Evolutionary conservation across 2,888 invertebrate species (phyloP).

Genomic region (Azorinus chamasolen): DNA sequence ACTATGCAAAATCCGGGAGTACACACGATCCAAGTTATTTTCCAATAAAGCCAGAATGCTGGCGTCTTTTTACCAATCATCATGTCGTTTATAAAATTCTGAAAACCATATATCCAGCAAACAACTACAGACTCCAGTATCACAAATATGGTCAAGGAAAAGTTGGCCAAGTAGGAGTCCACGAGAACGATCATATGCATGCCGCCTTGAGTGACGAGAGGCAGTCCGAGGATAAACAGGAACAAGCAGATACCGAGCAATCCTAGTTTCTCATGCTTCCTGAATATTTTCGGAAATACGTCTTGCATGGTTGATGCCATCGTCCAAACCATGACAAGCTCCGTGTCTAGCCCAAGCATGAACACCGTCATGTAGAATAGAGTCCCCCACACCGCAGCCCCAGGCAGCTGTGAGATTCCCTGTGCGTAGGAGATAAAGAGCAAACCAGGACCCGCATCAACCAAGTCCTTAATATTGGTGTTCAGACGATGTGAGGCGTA

Average conservation of each 20-base stretch:
- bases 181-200: constrained; percentile 72
- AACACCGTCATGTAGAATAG: constrained; percentile 36
- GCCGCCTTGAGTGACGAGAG: constrained; percentile 68
- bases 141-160: constrained; percentile 89
- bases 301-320: constrained; percentile 9
- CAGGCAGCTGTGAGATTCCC: constrained; percentile 24
- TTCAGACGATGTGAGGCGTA: constrained; percentile 25
- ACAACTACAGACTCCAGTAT: constrained; percentile 90
- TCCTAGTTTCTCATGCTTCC: constrained; percentile 11
- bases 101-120: constrained; percentile 91
- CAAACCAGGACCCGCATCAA: constrained; percentile 31
- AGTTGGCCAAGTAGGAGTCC: constrained; percentile 77
- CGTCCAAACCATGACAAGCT: constrained; percentile 24
- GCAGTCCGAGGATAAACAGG: constrained; percentile 35
- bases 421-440: constrained; percentile 33
- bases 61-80: constrained; percentile 32
- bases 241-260: constrained; percentile 21
- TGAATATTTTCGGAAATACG: constrained; percentile 19
- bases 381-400: constrained; percentile 30
- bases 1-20: constrained; percentile 34
- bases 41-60: constrained; percentile 29
- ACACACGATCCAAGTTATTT: constrained; percentile 28
- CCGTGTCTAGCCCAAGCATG: constrained; percentile 27
- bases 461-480: constrained; percentile 13
- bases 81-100: constrained; percentile 27